phyloP scores from a whole-genome alignment of 1,140 invertebrate genomes.

The Lucilia sericata region DNA sequence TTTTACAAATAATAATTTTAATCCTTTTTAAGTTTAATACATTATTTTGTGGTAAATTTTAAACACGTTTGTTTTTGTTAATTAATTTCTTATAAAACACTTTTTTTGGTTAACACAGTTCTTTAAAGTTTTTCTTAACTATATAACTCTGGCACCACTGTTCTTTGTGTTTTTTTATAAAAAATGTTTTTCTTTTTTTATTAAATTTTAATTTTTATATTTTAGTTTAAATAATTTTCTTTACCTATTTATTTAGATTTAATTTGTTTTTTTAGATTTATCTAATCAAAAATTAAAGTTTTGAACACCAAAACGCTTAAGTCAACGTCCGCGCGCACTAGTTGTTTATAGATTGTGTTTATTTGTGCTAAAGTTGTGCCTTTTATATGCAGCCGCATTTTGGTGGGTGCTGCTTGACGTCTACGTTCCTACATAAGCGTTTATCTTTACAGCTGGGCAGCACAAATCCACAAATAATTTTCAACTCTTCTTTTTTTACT shows the following conservation, averaged over 20 bases:
- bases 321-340: slow-evolving; percentile 21
- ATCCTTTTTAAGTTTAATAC: neutral
- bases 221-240: neutral
- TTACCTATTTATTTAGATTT: slow-evolving; percentile 21
- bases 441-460: neutral
- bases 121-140: slow-evolving; percentile 13
- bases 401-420: slow-evolving; percentile 6
- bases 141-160: neutral
- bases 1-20: neutral
- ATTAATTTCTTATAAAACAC: neutral
- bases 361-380: slow-evolving; percentile 12
- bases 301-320: slow-evolving; percentile 5
- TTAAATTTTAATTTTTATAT: neutral
- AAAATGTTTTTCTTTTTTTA: neutral
- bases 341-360: slow-evolving; percentile 17
- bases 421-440: neutral
- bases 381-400: slow-evolving; percentile 26
- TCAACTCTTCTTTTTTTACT: neutral
- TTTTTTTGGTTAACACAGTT: neutral
- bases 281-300: neutral
- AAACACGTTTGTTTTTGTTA: neutral
- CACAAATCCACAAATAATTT: neutral
- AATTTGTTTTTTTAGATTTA: neutral
- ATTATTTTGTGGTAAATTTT: neutral
- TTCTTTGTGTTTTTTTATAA: too few species aligned